Base-by-base conservation (phyloP, 1,140 invertebrate species). In the Aradophagus sp. region DNA sequence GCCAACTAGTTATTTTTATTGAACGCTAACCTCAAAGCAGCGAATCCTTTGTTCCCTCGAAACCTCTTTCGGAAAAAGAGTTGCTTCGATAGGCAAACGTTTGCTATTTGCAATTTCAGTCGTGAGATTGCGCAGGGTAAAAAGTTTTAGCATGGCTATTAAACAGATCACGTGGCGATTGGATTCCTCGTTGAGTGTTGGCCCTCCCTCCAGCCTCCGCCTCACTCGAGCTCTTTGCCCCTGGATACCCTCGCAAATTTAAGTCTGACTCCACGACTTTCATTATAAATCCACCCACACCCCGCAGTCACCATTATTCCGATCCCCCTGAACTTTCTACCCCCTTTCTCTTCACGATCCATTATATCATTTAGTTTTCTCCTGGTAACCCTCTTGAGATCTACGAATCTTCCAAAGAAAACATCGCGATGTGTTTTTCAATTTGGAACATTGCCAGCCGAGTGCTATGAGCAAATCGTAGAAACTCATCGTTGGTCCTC, bases 221-320 rank as follows among this genome's bases (percentile, higher is more conserved):
- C 58, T 71, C 48, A 38, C 68, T 38, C 19, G 45, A 65, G 61
- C 52, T 65, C 48, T 55, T 73, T 69, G 61, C 38, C 63, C 39
- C 63, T 74, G 67, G 48, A 48, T 77, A 79, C 79, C 80, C 82
- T 84, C 79, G 69, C 83, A 84, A 84, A 86, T 84, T 76, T 76
- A 67, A 81, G 71, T 82, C 80, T 75, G 80, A 84, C 79, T 85
- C 79, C 72, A 79, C 77, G 74, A 77, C 75, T 84, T 85, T 84
- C 83, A 84, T 84, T 86, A 84, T 85, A 86, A 86, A 86, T 85
- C 80, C 81, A 81, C 79, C 77, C 55, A 55, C 69, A 61, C 59
- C 44, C 62, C 41, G 17, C 39, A 47, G 47, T 50, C 27, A 17
- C 50, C 56, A 44, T 62, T 68, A 71, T 65, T 56, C 53, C 48